Evolutionary conservation across 2,113 vertebrate genomes (phyloP).

Genomic region (Pedetes capensis): DNA sequence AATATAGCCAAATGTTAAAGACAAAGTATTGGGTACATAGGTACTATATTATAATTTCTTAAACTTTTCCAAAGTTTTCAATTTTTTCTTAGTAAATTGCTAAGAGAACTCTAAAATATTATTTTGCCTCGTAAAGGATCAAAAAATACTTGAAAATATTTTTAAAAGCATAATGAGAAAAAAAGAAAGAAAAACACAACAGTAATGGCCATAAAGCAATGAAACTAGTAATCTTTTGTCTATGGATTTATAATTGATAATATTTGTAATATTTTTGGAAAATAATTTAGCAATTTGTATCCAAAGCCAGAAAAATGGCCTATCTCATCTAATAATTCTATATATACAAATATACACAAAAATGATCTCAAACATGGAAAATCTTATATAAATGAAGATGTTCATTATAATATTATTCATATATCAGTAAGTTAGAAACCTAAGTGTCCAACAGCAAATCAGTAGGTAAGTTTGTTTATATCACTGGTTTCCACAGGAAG

Average conservation of each 20-base stretch:
- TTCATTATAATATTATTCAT: neutral
- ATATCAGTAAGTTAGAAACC: neutral
- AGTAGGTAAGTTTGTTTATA: neutral
- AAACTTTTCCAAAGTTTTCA: neutral
- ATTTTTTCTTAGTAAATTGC: neutral
- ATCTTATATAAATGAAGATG: neutral
- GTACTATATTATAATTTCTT: too few species aligned
- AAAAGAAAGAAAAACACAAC: neutral
- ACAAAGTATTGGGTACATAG: too few species aligned
- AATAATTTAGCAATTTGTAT: too few species aligned
- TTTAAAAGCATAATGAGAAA: too few species aligned
- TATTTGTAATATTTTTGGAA: too few species aligned
- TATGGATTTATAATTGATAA: neutral
- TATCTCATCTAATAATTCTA: neutral
- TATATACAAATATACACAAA: neutral
- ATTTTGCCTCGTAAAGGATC: neutral
- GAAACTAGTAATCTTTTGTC: neutral
- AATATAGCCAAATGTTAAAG: neutral
- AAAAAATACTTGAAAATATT: conserved; percentile 2
- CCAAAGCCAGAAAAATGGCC: neutral
- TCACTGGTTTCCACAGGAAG: neutral
- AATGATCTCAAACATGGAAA: neutral
- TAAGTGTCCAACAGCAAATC: too few species aligned
- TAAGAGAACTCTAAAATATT: neutral
- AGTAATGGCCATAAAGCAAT: neutral